These are phyloP conservation scores for Drosophila subpulchrella DNA, from an alignment of 1,140 invertebrate genomes.

Conservation along the genomic window DNA sequence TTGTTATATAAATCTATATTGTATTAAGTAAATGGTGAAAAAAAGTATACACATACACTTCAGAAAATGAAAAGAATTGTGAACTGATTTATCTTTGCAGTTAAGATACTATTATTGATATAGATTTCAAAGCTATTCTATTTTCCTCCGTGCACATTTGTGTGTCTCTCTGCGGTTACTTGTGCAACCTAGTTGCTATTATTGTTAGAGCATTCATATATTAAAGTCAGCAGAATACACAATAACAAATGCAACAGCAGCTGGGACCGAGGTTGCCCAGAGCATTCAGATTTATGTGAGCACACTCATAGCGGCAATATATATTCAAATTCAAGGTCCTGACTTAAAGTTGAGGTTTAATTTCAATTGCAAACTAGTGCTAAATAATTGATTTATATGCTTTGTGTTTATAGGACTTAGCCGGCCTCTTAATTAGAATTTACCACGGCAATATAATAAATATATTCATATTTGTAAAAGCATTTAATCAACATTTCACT, in stretches of 20 bases:
- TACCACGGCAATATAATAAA: slow-evolving; percentile 17
- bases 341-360: neutral
- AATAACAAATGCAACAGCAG: slow-evolving; percentile 26
- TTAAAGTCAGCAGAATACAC: slow-evolving; percentile 9
- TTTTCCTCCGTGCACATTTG: slow-evolving; percentile 10
- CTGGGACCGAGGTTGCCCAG: slow-evolving; percentile 15
- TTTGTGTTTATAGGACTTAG: neutral
- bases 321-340: neutral
- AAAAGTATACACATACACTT: too few species aligned
- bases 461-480: slow-evolving; percentile 15
- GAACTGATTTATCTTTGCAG: too few species aligned
- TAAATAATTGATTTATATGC: slow-evolving; percentile 26
- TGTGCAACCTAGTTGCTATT: slow-evolving; percentile 27
- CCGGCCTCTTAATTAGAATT: slow-evolving; percentile 27
- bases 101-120: neutral
- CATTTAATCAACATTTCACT: slow-evolving; percentile 18
- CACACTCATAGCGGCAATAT: neutral
- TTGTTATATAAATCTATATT: too few species aligned
- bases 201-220: slow-evolving; percentile 24
- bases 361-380: slow-evolving; percentile 1
- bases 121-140: too few species aligned
- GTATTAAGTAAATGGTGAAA: too few species aligned
- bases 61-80: too few species aligned
- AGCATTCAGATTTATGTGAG: slow-evolving; percentile 18
- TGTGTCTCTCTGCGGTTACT: slow-evolving; percentile 39